Evolutionary conservation across 2,888 invertebrate species (phyloP).

Genomic region (Stenodema calcarata): DNA sequence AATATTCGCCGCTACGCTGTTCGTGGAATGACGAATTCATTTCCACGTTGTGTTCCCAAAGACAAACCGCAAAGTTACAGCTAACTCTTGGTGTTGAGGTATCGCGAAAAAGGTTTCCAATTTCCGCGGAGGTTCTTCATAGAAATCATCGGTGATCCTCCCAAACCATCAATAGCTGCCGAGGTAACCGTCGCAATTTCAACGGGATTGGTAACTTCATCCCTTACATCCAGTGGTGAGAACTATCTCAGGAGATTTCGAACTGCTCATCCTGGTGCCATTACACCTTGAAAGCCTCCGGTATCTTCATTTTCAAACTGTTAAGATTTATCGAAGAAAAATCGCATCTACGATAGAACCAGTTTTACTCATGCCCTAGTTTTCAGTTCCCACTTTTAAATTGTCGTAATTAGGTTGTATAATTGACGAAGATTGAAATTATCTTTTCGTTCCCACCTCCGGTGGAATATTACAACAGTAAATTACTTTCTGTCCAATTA

Average conservation of each 20-base stretch:
- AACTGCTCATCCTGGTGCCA: background rate
- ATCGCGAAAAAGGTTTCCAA: background rate
- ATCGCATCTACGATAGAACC: background rate
- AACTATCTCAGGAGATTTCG: background rate
- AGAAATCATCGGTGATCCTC: background rate
- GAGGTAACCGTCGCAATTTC: background rate
- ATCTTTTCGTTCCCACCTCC: background rate
- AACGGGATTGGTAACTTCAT: background rate
- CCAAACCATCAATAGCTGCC: background rate
- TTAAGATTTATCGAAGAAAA: background rate
- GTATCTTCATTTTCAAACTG: background rate
- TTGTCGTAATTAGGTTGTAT: background rate
- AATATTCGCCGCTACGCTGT: no score
- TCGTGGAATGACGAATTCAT: background rate
- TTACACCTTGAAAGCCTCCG: background rate
- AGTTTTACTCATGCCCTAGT: background rate
- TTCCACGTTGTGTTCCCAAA: background rate
- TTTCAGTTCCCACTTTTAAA: background rate
- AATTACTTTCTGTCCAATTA: background rate
- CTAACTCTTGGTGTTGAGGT: background rate
- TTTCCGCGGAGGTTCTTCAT: background rate
- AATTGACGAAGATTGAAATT: background rate
- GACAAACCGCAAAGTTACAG: background rate
- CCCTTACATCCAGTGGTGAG: background rate
- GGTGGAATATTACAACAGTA: background rate